Evolutionary conservation across 2,113 vertebrate species (phyloP).

Genomic region (Sorex fumeus): DNA sequence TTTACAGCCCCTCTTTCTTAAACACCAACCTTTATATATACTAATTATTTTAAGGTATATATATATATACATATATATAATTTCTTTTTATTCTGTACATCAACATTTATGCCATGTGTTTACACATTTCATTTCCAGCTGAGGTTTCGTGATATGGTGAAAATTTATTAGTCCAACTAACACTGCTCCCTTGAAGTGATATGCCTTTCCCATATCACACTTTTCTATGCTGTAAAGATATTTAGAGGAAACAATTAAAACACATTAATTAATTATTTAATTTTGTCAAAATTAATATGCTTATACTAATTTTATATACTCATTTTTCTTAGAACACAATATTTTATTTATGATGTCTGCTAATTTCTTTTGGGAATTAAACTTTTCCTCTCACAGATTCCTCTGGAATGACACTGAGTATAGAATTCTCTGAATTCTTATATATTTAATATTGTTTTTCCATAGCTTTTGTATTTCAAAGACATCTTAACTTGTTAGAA

Average conservation of each 20-base stretch:
- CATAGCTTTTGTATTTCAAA: not conserved
- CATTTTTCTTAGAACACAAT: not conserved
- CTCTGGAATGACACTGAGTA: not conserved
- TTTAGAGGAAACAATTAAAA: not conserved
- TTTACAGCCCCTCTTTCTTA: too few species aligned
- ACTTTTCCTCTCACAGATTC: not conserved
- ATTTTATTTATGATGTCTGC: not conserved
- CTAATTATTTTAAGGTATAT: too few species aligned
- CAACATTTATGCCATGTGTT: not conserved
- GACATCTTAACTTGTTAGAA: not conserved
- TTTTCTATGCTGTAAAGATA: not conserved
- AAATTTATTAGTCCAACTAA: not conserved
- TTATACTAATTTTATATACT: not conserved
- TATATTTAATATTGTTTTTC: not conserved
- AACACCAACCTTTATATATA: too few species aligned
- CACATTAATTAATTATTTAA: not conserved
- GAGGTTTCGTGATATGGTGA: not conserved
- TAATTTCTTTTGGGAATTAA: not conserved
- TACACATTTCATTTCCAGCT: not conserved
- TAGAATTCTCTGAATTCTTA: not conserved
- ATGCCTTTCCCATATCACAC: too few species aligned
- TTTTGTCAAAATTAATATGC: not conserved
- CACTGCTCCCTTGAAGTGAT: not conserved
- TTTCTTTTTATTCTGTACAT: not conserved
- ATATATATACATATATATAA: too few species aligned